A percentile compares a stretch with the other conserved stretches of the same genome.
Conservation (phyloP, 2,113 vertebrate genomes). For the Onychostruthus taczanowskii region DNA sequence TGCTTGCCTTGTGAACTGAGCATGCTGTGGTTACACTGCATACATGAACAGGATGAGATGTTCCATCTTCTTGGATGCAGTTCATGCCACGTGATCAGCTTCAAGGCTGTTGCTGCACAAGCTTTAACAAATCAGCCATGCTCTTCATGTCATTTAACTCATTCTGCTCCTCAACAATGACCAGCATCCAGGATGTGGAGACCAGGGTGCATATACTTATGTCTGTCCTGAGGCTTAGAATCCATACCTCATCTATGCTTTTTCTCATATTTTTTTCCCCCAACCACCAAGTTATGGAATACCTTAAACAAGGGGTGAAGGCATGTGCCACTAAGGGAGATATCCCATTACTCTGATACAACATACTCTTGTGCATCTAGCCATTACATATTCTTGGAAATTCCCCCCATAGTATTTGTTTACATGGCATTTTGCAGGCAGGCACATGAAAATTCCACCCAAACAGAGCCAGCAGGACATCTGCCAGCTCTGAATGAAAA, state of each 20-base stretch:
- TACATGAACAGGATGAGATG: neutral
- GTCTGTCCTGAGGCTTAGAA: neutral
- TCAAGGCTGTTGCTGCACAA: neutral
- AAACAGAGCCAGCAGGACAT: neutral
- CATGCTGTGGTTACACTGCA: neutral
- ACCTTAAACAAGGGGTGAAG: neutral
- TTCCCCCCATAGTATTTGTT: slow-evolving; percentile 7
- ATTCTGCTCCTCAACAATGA: neutral
- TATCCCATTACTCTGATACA: slow-evolving; percentile 1
- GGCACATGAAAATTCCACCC: slow-evolving; percentile 13
- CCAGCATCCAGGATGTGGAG: neutral
- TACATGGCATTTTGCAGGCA: slow-evolving; percentile 40
- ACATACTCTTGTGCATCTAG: neutral
- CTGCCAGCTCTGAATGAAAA: slow-evolving; percentile 38
- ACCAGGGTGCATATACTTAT: neutral
- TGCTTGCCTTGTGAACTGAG: too few relatives aligned
- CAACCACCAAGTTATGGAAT: neutral
- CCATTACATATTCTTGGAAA: neutral
- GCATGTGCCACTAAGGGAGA: neutral
- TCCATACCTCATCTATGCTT: neutral
- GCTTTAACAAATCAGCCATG: neutral
- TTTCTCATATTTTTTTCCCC: neutral
- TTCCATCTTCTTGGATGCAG: neutral
- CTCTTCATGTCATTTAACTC: neutral
- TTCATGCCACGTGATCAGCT: neutral